These are phyloP conservation scores for Gymnocheta viridis DNA, from an alignment of 2,888 invertebrate species.

Conservation along the genomic window DNA sequence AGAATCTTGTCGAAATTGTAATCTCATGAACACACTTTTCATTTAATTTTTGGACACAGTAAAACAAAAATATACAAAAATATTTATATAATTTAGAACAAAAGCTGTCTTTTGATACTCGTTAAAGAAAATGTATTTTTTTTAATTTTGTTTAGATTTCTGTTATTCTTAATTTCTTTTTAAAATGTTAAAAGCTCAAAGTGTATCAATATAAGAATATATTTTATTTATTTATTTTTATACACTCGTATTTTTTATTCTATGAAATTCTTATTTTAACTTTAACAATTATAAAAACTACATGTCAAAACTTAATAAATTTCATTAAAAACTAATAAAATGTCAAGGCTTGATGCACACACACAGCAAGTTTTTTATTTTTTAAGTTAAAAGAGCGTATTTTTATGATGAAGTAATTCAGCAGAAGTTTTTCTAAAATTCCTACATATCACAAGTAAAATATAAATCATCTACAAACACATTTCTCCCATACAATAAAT, in stretches of 20 bases:
- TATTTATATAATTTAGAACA: neutral
- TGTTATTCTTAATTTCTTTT: conserved; percentile 31
- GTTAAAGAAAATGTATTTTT: neutral
- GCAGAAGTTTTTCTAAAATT: too few species aligned
- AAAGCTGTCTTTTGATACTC: conserved; percentile 71
- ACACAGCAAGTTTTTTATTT: too few species aligned
- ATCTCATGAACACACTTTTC: conserved; percentile 26
- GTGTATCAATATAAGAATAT: neutral
- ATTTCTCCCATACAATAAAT: too few species aligned
- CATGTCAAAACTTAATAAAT: neutral
- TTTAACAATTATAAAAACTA: neutral
- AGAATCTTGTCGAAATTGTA: neutral
- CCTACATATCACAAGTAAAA: too few species aligned
- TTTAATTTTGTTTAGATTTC: neutral
- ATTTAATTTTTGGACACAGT: conserved; percentile 16
- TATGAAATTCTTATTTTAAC: neutral
- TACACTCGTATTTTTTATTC: neutral
- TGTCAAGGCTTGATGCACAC: too few species aligned
- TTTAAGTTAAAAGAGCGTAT: too few species aligned
- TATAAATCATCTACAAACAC: too few species aligned
- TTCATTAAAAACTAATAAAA: neutral
- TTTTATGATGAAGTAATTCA: too few species aligned
- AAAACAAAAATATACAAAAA: neutral
- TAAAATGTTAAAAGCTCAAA: neutral
- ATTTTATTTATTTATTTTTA: neutral